Evolutionary conservation across 2,888 invertebrate species (phyloP), one percentile per base, ranked within the genome.

Genomic region (Trissolcus brochymenae): DNA sequence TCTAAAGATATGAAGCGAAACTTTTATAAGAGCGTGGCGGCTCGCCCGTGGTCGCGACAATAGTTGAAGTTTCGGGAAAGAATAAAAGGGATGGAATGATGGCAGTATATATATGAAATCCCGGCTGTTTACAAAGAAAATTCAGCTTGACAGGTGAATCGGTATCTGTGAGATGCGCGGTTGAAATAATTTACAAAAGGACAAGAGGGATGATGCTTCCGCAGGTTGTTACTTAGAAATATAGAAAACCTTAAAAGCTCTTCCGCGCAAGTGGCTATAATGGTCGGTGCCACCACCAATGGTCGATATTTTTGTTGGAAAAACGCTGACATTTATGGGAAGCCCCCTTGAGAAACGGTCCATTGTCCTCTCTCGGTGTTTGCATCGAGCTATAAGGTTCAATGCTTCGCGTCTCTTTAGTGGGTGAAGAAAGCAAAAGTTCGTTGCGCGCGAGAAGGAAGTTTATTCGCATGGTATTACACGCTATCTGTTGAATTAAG

Each of bases 341-440:
- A 78, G 75, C 55, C 62, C 74, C 67, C 57, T 75, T 75, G 78
- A 78, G 64, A 78, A 78, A 78, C 78, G 72, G 78, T 75, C 75
- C 75, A 79, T 79, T 79, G 78, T 79, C 75, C 75, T 74, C 72
- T 64, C 59, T 54, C 68, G 51, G 68, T 72, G 68, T 75, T 79
- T 72, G 72, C 61, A 72, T 72, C 72, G 68, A 64, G 75, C 53
- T 35, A 11, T 35, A 35, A 35, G 41, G 75, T 79, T 79, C 79
- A 79, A 79, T 73, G 79, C 76, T 76, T 53, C 67, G 54, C 40
- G 61, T 73, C 56, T 66, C 62, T 66, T 71, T 59, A 70, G 74
- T 71, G 73, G 73, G 68, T 70, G 77, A 73, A 73, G 70, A 73
- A 78, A 78, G 74, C 66, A 78, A 74, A 73, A 73, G 78, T 74